Evolutionary conservation across 2,888 invertebrate species (phyloP), one percentile per base, ranked within the genome.

Genomic region (Notodonta ziczac): DNA sequence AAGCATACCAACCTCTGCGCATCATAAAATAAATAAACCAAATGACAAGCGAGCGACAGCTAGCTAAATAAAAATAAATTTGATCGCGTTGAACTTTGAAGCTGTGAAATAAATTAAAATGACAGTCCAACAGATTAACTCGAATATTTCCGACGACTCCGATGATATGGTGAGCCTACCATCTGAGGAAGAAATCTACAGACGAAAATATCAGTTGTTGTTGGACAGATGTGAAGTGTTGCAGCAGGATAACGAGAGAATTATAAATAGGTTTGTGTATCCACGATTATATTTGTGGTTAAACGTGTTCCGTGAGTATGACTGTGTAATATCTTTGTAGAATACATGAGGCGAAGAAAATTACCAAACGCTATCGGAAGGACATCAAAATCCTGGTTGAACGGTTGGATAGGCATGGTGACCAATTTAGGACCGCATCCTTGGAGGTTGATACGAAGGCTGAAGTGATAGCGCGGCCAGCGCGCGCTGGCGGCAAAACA

Each of bases 221-320:
- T 86, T 96, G 69, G 96, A 96, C 83, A 95, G 96, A 94, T 97
- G 97, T 87, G 96, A 96, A 89, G 95, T 95, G 73, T 91, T 97
- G 72, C 96, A 97, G 82, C 96, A 96, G 94, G 96, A 96, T 82
- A 97, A 97, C 86, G 96, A 97, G 84, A 94, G 96, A 86, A 91
- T 97, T 71, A 95, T 96, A 62, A 94, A 94, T 88, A 94, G 95
- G 95, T 95, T 83, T 77, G 86, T 84, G 76, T 83, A 82, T 75
- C 68, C 56, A 68, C 54, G 63, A 65, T 70, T 72, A 72, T 73
- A 70, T 62, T 59, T 64, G 64, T 66, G 74, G 35, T 60, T 72
- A 68, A 65, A 76, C 50, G 67, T 69, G 67, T 67, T 62, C 62
- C 39, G 60, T 61, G 64, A 56, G 59, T 74, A 59, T 76, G 16